Conservation (phyloP, 2,797 vertebrate species). For the Liparis tanakae region DNA sequence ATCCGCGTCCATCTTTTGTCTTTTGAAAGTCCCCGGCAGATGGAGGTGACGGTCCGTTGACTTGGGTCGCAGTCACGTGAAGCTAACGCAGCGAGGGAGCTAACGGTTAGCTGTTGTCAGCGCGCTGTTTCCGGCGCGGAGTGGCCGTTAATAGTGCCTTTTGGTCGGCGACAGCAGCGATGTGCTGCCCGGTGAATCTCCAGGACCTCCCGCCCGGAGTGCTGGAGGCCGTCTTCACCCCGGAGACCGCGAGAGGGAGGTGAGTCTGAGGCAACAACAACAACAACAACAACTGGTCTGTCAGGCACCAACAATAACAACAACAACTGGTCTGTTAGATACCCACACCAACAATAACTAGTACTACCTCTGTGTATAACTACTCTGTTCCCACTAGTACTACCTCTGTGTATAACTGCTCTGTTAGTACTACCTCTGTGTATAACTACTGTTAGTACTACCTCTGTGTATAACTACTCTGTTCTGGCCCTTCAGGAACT, state of each 20-base stretch:
- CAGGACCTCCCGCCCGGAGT: conserved; percentile 64
- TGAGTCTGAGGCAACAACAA: conserved; percentile 16
- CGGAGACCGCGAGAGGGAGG: conserved; percentile 63
- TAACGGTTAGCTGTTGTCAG: neutral
- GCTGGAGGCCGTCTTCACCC: conserved; percentile 59
- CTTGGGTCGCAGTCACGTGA: no score
- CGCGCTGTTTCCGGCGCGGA: neutral
- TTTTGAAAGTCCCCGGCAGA: no score
- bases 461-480: no score
- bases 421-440: no score
- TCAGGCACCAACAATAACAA: no score
- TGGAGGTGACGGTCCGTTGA: fast-evolving
- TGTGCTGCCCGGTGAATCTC: conserved; percentile 77
- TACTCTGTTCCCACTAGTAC: no score
- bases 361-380: no score
- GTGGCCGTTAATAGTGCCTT: fast-evolving
- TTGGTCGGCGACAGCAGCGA: conserved; percentile 24
- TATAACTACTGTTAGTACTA: no score
- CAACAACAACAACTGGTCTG: no score
- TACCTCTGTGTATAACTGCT: no score
- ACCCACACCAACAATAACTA: no score
- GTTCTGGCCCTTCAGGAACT: conserved; percentile 27
- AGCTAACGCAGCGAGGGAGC: neutral
- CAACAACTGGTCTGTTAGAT: no score
- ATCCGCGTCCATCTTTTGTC: conserved; percentile 47